Conservation (phyloP, 2,888 invertebrate genomes). For the Protonemura montana region DNA sequence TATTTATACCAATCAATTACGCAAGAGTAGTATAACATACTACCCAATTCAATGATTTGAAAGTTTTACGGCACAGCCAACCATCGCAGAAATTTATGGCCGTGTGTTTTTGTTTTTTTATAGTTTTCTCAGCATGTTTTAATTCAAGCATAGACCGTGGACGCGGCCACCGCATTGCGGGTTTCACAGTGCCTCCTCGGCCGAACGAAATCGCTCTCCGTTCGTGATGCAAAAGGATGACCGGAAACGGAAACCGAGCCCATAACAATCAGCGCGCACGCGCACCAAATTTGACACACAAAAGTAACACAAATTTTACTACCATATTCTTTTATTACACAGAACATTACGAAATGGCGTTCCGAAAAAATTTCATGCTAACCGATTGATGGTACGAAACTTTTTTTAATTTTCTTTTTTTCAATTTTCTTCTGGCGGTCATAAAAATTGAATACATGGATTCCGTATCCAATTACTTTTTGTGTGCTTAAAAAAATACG, state of each 20-base stretch:
- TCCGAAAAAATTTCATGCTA: not conserved
- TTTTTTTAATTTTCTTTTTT: not conserved
- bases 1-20: not conserved
- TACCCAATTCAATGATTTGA: not conserved
- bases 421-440: conserved; percentile 1
- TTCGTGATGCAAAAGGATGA: conserved; percentile 31
- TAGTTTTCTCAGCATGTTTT: conserved; percentile 7
- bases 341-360: not conserved
- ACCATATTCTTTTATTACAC: not conserved
- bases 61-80: not conserved
- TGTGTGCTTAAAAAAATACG: not conserved
- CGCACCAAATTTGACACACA: not conserved
- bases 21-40: not conserved
- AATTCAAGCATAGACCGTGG: not conserved
- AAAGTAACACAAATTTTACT: not conserved
- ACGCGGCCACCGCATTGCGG: conserved; percentile 17
- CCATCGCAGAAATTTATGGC: not conserved
- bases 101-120: not conserved
- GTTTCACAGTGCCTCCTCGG: not conserved
- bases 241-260: conserved; percentile 20
- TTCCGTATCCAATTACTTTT: not conserved
- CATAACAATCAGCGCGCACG: not conserved
- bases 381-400: not conserved
- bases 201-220: conserved; percentile 4
- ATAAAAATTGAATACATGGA: conserved; percentile 7